phyloP scores from a whole-genome alignment of 2,888 invertebrate species.

The Subacronicta megacephala region DNA sequence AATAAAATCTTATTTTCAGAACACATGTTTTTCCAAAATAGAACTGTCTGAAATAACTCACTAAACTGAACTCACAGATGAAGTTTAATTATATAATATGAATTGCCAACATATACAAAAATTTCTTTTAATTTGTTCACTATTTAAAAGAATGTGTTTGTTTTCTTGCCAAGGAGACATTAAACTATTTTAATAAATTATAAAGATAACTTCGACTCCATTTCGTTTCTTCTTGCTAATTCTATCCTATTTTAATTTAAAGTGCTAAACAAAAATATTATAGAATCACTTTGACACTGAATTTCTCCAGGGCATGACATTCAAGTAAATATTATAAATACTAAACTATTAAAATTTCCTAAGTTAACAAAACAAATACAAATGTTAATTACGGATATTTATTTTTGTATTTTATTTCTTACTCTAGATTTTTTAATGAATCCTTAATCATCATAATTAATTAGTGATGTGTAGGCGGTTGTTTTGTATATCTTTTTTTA shows the following conservation, averaged over 20 bases:
- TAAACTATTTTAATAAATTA: conserved; percentile 24
- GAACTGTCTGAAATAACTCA: conserved; percentile 63
- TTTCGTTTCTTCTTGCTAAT: conserved; percentile 11
- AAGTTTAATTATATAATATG: conserved; percentile 68
- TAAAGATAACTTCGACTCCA: conserved; percentile 35
- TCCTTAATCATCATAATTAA: conserved; percentile 28
- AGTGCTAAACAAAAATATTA: no score
- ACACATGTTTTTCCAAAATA: conserved; percentile 43
- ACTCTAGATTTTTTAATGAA: not conserved
- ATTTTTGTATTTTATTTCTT: conserved; percentile 11
- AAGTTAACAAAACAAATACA: not conserved
- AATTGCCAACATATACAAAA: conserved; percentile 62
- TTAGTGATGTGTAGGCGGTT: conserved; percentile 4
- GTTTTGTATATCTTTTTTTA: conserved; percentile 28
- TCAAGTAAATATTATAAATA: no score
- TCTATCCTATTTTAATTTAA: conserved; percentile 1
- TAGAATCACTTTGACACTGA: conserved; percentile 2
- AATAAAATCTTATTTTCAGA: conserved; percentile 25
- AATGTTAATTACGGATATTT: not conserved
- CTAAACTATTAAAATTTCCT: no score
- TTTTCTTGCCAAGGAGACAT: conserved; percentile 42
- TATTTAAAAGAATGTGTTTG: conserved; percentile 38
- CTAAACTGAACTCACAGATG: conserved; percentile 54
- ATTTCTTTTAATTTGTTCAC: conserved; percentile 46
- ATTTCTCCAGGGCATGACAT: conserved; percentile 24